Evolutionary conservation across 2,888 invertebrate genomes (phyloP), one percentile per base, ranked within the genome.

Genomic region (Dastarcus helophoroides): DNA sequence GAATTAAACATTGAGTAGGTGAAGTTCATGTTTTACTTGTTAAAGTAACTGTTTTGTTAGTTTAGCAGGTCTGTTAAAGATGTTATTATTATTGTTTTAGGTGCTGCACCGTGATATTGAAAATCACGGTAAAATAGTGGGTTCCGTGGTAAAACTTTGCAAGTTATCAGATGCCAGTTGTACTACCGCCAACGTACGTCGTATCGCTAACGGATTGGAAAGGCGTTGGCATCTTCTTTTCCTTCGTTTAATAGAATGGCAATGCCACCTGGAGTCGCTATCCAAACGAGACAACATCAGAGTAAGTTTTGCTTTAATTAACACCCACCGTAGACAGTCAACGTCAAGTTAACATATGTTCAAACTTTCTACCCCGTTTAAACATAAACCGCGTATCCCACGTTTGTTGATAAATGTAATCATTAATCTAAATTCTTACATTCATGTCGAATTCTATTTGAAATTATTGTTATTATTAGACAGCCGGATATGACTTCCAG

Each of bases 91-190:
- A 41, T 48, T 46, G 42, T 66, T 68, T 14, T 73, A 91, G 90
- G 81, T 81, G 70, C 77, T 90, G 62, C 88, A 90, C 70, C 76
- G 79, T 58, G 88, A 90, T 70, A 88, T 91, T 64, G 85, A 88
- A 73, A 84, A 85, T 63, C 88, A 84, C 70, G 79, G 81, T 50
- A 79, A 82, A 65, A 79, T 82, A 63, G 84, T 85, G 58, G 73
- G 71, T 57, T 78, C 78, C 36, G 77, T 79, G 65, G 78, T 79
- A 62, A 76, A 76, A 62, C 72, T 77, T 60, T 81, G 78, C 65
- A 79, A 70, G 56, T 75, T 53, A 32, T 45, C 50, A 29, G 50
- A 52, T 43, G 47, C 50, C 47, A 54, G 48, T 45, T 50, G 51
- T 48, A 47, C 41, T 34, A 52, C 48, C 33, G 47, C 47, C 46